Conservation (phyloP, 2,888 invertebrate genomes). For the Argyra leucocephala region DNA sequence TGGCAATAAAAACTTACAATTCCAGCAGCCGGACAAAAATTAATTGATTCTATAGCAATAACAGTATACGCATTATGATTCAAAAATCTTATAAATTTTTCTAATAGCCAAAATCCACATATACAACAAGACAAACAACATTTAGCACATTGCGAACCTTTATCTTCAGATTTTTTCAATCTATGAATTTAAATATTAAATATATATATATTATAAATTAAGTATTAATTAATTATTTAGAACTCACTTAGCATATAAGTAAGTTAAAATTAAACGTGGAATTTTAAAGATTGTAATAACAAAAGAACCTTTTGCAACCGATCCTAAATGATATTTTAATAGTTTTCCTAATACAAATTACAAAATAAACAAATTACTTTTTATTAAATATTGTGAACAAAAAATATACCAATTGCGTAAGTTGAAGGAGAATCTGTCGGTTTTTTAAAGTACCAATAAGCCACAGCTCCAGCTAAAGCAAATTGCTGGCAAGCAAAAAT, state of each 20-base stretch:
- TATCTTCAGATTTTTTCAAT: slow-evolving; percentile 57
- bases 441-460: slow-evolving; percentile 86
- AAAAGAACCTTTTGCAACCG: slow-evolving; percentile 89
- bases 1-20: slow-evolving; percentile 52
- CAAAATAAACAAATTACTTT: background rate
- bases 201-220: background rate
- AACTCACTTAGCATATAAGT: slow-evolving; percentile 78
- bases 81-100: slow-evolving; percentile 82
- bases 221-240: slow-evolving; percentile 11
- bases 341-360: slow-evolving; percentile 47
- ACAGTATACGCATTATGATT: slow-evolving; percentile 94
- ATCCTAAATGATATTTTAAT: slow-evolving; percentile 83
- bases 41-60: slow-evolving; percentile 81
- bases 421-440: slow-evolving; percentile 56
- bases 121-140: slow-evolving; percentile 73
- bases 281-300: slow-evolving; percentile 88
- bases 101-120: slow-evolving; percentile 83
- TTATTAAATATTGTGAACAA: background rate
- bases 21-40: slow-evolving; percentile 82
- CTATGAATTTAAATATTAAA: slow-evolving; percentile 42
- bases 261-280: slow-evolving; percentile 78
- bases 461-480: slow-evolving; percentile 85
- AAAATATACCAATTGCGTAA: slow-evolving; percentile 44
- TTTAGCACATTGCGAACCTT: slow-evolving; percentile 63
- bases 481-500: slow-evolving; percentile 90